Evolutionary conservation across 1,140 invertebrate species (phyloP).

Genomic region (Thaumetopoea pityocampa): DNA sequence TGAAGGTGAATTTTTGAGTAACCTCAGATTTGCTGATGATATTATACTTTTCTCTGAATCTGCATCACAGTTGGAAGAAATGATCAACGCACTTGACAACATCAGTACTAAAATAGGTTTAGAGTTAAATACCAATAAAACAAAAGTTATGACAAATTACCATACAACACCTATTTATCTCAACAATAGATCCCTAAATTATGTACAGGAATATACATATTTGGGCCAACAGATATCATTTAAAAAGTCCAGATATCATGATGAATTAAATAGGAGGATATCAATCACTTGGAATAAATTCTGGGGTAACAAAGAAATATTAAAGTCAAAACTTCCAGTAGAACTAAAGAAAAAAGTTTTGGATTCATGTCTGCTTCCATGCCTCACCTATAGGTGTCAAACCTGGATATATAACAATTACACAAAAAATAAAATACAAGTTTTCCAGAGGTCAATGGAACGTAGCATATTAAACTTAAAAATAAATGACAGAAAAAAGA

Average conservation of each 20-base stretch:
- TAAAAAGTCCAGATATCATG: slow-evolving; percentile 5
- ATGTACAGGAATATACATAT: slow-evolving; percentile 10
- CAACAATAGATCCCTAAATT: slow-evolving; percentile 5
- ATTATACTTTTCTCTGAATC: slow-evolving; percentile 12
- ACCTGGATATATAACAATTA: slow-evolving; percentile 9
- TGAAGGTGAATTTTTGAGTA: slow-evolving; percentile 1
- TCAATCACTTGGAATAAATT: slow-evolving; percentile 13
- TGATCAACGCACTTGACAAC: slow-evolving; percentile 1
- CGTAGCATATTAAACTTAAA: slow-evolving; percentile 5
- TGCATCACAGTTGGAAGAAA: background rate
- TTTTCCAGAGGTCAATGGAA: slow-evolving; percentile 6
- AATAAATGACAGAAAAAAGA: slow-evolving; percentile 6
- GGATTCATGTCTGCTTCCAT: slow-evolving; percentile 9
- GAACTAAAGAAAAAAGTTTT: slow-evolving; percentile 6
- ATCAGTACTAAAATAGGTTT: slow-evolving; percentile 1
- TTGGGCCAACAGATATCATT: slow-evolving; percentile 13
- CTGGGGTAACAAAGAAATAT: slow-evolving; percentile 5
- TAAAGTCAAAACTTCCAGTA: slow-evolving; percentile 12
- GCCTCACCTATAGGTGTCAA: slow-evolving; percentile 8
- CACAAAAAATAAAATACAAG: slow-evolving; percentile 6
- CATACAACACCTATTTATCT: background rate
- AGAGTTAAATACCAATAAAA: slow-evolving; percentile 10
- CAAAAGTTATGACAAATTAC: slow-evolving; percentile 13
- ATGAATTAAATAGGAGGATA: slow-evolving; percentile 11
- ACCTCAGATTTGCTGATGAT: slow-evolving; percentile 15